phyloP scores from a whole-genome alignment of 2,113 vertebrate species.

The Macroglossus sobrinus region DNA sequence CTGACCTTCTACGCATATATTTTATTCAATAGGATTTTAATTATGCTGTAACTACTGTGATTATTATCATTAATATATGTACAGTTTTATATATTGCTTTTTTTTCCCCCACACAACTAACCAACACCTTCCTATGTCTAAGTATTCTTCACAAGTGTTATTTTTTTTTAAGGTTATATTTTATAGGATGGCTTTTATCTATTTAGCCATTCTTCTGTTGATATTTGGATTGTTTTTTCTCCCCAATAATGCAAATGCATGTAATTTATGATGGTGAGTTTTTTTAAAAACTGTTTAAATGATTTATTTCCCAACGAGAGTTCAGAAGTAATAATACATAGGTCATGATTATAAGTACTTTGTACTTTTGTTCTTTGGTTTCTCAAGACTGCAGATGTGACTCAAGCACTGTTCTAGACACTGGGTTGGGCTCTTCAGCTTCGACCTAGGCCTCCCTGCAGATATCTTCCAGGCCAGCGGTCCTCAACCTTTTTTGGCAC shows the following conservation, averaged over 20 bases:
- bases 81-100: neutral
- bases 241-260: neutral
- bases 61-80: neutral
- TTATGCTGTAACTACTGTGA: neutral
- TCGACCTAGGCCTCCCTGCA: neutral
- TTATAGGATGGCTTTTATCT: neutral
- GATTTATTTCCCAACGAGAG: neutral
- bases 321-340: neutral
- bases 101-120: neutral
- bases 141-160: neutral
- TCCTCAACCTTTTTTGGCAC: too few species aligned
- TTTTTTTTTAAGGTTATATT: neutral
- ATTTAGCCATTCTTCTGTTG: neutral
- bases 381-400: neutral
- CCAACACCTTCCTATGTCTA: neutral
- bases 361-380: neutral
- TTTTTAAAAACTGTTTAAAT: neutral
- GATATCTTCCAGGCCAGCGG: neutral
- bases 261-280: neutral
- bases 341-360: neutral
- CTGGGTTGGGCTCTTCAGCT: neutral
- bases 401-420: neutral
- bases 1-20: neutral
- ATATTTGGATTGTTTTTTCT: neutral
- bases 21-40: neutral